Percentiles rank a stretch among this genome's conserved stretches.
phyloP scores from a whole-genome alignment of 2,888 invertebrate genomes.

The Apotomis betuletana region DNA sequence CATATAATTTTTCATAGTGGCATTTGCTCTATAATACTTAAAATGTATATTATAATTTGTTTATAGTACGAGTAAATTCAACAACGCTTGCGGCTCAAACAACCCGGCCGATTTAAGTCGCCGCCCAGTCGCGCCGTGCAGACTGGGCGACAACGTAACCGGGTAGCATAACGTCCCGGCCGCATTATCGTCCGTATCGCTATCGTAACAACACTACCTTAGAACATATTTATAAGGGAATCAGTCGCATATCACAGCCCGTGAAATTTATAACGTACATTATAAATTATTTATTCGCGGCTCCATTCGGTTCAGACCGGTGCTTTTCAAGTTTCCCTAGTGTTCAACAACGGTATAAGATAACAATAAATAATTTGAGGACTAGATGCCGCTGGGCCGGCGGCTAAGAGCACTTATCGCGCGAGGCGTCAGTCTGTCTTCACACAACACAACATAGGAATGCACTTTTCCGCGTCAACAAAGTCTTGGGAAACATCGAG shows the following conservation, averaged over 20 bases:
- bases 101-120: background rate
- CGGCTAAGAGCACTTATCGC: conserved; percentile 33
- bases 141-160: background rate
- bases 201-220: conserved; percentile 48
- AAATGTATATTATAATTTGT: conserved; percentile 42
- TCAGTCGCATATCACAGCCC: conserved; percentile 65
- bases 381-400: conserved; percentile 32
- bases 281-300: conserved; percentile 44
- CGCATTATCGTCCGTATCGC: conserved; percentile 30
- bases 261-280: conserved; percentile 49
- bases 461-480: conserved; percentile 41
- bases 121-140: background rate
- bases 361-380: conserved; percentile 27
- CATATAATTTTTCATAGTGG: conserved; percentile 78
- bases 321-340: conserved; percentile 30
- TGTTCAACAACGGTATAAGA: conserved; percentile 37
- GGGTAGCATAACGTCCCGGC: background rate
- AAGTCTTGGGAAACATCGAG: conserved; percentile 37
- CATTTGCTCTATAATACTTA: conserved; percentile 53
- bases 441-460: conserved; percentile 40
- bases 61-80: conserved; percentile 31
- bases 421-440: conserved; percentile 33
- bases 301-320: conserved; percentile 49
- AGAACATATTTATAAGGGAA: conserved; percentile 55
- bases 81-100: conserved; percentile 23